A percentile compares a stretch with the other conserved stretches of the same genome.
Conservation (phyloP, 23 tunicate species). For the Halocynthia aurantium region DNA sequence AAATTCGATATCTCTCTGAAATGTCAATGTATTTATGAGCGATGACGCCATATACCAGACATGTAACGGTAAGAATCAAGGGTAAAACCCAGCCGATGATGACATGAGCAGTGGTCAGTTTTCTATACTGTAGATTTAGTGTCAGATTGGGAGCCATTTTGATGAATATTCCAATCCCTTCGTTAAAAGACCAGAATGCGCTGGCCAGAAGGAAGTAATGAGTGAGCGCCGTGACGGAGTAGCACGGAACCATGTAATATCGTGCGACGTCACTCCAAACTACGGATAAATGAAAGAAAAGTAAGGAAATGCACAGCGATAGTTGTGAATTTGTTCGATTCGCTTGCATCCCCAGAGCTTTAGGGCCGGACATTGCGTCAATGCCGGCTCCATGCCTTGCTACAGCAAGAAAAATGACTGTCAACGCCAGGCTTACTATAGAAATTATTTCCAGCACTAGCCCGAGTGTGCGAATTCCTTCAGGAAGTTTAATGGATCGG, state of each 20-base stretch:
- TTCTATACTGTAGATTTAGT: conserved; percentile 5
- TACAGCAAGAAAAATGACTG: too few species aligned
- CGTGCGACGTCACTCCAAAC: conserved; percentile 5
- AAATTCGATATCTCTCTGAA: neutral
- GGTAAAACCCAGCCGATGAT: conserved; percentile 10
- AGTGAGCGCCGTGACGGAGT: neutral
- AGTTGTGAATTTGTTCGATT: conserved; percentile 22
- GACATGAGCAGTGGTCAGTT: neutral
- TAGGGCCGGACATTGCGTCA: conserved; percentile 2
- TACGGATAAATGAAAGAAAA: neutral
- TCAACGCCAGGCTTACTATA: too few species aligned
- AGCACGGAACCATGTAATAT: too few species aligned
- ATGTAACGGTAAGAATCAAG: neutral
- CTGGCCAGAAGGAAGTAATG: conserved; percentile 23
- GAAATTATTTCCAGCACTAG: too few species aligned
- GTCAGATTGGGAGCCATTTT: conserved; percentile 15
- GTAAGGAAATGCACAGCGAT: conserved; percentile 11
- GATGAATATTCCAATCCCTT: conserved; percentile 23
- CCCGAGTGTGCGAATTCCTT: too few species aligned
- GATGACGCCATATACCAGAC: conserved; percentile 9
- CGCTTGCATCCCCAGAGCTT: conserved; percentile 14
- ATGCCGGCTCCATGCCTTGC: conserved; percentile 12
- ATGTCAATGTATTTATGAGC: neutral
- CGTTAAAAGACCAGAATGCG: conserved; percentile 16
- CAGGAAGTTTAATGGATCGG: too few species aligned